phyloP scores from a whole-genome alignment of 2,888 invertebrate species.

The Ochropleura plecta region DNA sequence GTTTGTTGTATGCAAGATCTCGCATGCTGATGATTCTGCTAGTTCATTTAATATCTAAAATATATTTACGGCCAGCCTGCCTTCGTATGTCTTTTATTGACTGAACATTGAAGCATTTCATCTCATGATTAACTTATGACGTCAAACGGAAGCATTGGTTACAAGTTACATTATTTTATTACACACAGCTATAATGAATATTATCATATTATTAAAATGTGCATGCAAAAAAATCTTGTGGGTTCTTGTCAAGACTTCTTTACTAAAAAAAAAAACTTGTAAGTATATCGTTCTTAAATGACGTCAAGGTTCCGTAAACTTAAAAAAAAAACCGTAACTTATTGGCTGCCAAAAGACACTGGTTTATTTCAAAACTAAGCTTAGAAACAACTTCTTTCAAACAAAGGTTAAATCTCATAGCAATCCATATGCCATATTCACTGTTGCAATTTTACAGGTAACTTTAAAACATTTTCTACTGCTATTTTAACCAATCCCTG shows the following conservation, averaged over 20 bases:
- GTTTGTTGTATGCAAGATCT: no score
- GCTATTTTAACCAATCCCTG: constrained; percentile 72
- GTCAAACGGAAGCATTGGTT: constrained; percentile 49
- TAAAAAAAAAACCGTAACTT: background rate
- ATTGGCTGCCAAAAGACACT: constrained; percentile 38
- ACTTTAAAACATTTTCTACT: constrained; percentile 66
- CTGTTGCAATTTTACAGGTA: constrained; percentile 82
- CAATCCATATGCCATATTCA: constrained; percentile 51
- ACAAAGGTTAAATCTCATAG: background rate
- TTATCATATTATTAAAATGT: constrained; percentile 30
- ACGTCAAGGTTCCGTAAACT: background rate
- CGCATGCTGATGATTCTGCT: no score
- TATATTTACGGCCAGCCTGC: background rate
- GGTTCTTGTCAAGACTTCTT: background rate
- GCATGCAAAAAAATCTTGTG: background rate
- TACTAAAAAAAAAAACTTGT: background rate
- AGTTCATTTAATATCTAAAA: background rate
- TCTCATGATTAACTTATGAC: constrained; percentile 31
- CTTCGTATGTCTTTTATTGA: background rate
- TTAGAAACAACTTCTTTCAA: background rate
- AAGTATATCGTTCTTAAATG: background rate
- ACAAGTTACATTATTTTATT: constrained; percentile 18
- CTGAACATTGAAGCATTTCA: constrained; percentile 5
- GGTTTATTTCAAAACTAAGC: constrained; percentile 45
- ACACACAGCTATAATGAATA: constrained; percentile 10